A percentile compares a stretch with the other conserved stretches of the same genome.
Conservation (phyloP, 2,888 invertebrate genomes). For the Drosophila phalerata region DNA sequence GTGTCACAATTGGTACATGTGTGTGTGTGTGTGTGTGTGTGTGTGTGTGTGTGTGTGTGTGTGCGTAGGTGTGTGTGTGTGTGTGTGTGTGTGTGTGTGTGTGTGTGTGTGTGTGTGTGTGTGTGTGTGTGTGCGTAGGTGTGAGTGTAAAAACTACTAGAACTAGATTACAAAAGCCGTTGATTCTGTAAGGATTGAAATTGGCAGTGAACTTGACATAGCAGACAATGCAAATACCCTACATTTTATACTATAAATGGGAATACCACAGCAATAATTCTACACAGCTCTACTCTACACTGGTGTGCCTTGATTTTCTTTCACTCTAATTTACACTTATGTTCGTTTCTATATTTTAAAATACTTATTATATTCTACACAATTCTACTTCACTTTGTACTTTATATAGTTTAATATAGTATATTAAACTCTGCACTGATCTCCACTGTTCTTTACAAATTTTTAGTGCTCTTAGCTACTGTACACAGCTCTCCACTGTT, state of each 20-base stretch:
- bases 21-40: conserved; percentile 17
- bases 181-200: conserved; percentile 20
- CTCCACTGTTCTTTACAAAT: neutral
- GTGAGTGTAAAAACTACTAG: conserved; percentile 60
- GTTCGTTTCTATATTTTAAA: too few species aligned
- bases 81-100: conserved; percentile 29
- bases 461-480: neutral
- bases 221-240: conserved; percentile 15
- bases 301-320: neutral
- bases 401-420: too few species aligned
- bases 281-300: neutral
- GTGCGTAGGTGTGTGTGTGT: conserved; percentile 33
- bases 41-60: conserved; percentile 7
- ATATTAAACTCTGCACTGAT: neutral
- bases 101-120: conserved; percentile 4
- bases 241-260: too few species aligned
- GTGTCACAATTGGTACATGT: conserved; percentile 52
- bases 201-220: neutral
- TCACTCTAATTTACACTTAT: too few species aligned
- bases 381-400: too few species aligned
- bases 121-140: conserved; percentile 24
- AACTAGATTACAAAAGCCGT: conserved; percentile 55
- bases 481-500: neutral
- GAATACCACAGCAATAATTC: neutral
- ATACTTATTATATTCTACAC: too few species aligned